Conservation (phyloP, 1,140 invertebrate species). For the Rhyacophila brunnea region DNA sequence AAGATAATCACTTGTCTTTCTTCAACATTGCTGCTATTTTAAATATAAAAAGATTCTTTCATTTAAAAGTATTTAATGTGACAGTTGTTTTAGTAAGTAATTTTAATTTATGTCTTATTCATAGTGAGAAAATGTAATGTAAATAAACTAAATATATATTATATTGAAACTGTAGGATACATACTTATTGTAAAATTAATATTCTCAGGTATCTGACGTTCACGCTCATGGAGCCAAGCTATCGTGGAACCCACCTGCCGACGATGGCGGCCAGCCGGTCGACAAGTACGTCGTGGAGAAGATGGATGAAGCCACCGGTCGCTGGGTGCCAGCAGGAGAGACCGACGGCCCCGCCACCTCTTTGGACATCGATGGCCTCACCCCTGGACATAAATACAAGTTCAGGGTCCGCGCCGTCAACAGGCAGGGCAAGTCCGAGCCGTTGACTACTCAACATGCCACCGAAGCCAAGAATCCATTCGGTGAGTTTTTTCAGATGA, state of each 20-base stretch:
- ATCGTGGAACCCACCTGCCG: constrained; percentile 85
- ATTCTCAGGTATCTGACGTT: constrained; percentile 66
- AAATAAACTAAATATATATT: no score
- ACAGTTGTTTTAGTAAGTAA: no score
- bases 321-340: constrained; percentile 91
- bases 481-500: constrained; percentile 63
- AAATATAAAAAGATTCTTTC: no score
- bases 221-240: constrained; percentile 83
- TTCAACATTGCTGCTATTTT: no score
- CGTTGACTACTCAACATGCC: constrained; percentile 82
- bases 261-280: constrained; percentile 87
- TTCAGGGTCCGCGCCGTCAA: constrained; percentile 95
- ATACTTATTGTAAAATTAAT: no score
- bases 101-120: no score
- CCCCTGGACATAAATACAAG: constrained; percentile 92
- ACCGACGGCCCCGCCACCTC: constrained; percentile 76
- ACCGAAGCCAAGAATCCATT: constrained; percentile 98
- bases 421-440: constrained; percentile 93
- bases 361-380: constrained; percentile 73
- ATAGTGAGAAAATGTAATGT: no score
- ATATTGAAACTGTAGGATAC: no score
- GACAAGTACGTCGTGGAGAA: constrained; percentile 93
- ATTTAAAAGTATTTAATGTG: no score
- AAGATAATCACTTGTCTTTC: no score
- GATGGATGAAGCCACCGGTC: constrained; percentile 87